A percentile compares a stretch with the other conserved stretches of the same genome.
Evolutionary conservation across 37 sponge, comb jelly and placozoan species (phyloP).

Genomic region (Eunapius fragilis): DNA sequence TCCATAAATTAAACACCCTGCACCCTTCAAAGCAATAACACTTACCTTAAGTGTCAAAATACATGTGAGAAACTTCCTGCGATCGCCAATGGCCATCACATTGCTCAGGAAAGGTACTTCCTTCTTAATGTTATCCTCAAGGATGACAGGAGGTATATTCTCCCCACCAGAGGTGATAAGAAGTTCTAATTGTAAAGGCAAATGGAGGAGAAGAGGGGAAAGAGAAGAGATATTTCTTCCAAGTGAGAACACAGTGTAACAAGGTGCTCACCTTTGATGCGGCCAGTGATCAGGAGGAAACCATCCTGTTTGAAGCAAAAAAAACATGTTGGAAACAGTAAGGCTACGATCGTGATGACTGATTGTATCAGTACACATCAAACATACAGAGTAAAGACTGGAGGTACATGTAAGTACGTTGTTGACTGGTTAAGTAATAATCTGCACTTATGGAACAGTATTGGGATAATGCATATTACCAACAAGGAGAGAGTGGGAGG

Average conservation of each 20-base stretch:
- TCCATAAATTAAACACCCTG: too few relatives aligned
- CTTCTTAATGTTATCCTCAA: conserved; percentile 72
- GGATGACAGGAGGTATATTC: conserved; percentile 82
- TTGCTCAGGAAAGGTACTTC: conserved; percentile 88
- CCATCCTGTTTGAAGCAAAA: conserved; percentile 36
- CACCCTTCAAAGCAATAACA: too few relatives aligned
- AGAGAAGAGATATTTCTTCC: not conserved
- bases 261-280: conserved; percentile 65
- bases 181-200: conserved; percentile 55
- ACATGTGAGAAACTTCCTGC: conserved; percentile 75
- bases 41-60: conserved; percentile 82
- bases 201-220: not conserved
- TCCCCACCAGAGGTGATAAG: conserved; percentile 93
- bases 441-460: too few relatives aligned
- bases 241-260: not conserved
- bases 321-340: too few relatives aligned
- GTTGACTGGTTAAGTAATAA: too few relatives aligned
- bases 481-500: too few relatives aligned
- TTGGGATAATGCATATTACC: too few relatives aligned
- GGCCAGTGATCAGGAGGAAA: conserved; percentile 71
- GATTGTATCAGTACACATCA: too few relatives aligned
- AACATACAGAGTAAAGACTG: too few relatives aligned
- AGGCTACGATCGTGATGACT: too few relatives aligned
- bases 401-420: too few relatives aligned
- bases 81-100: conserved; percentile 86